phyloP scores from a whole-genome alignment of 2,113 vertebrate species.

The Trichomycterus rosablanca region DNA sequence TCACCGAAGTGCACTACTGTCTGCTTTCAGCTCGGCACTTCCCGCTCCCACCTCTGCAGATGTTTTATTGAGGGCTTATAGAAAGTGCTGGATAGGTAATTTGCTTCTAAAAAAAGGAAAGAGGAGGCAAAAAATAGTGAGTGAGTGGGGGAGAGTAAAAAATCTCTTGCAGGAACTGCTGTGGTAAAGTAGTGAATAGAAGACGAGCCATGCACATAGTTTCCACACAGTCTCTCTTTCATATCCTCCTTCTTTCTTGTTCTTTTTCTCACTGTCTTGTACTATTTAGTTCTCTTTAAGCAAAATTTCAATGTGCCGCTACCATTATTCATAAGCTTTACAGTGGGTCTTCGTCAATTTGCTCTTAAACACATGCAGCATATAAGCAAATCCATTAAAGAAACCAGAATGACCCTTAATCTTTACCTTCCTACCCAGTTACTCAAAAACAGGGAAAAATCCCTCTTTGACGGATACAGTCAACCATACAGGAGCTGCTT shows the following conservation, averaged over 20 bases:
- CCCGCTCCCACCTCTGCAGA: constrained; percentile 45
- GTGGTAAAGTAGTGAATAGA: constrained; percentile 34
- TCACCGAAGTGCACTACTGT: constrained; percentile 42
- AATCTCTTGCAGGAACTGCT: constrained; percentile 19
- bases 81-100: constrained; percentile 46
- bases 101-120: constrained; percentile 30
- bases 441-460: background rate
- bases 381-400: constrained; percentile 17
- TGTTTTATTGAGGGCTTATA: constrained; percentile 43
- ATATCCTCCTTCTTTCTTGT: constrained; percentile 10
- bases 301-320: constrained; percentile 10
- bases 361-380: constrained; percentile 16
- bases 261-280: background rate
- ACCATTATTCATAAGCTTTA: background rate
- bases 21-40: constrained; percentile 26
- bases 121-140: background rate
- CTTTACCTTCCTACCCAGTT: background rate
- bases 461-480: constrained; percentile 1
- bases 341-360: constrained; percentile 25
- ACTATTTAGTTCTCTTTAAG: background rate
- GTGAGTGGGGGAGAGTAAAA: constrained; percentile 5
- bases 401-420: constrained; percentile 20
- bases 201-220: constrained; percentile 34
- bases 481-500: constrained; percentile 6
- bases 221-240: constrained; percentile 34